A percentile compares a stretch with the other conserved stretches of the same genome.
These are phyloP conservation scores for Microctenopoma steveboyesi DNA, from an alignment of 2,797 vertebrate species.

Conservation along the genomic window DNA sequence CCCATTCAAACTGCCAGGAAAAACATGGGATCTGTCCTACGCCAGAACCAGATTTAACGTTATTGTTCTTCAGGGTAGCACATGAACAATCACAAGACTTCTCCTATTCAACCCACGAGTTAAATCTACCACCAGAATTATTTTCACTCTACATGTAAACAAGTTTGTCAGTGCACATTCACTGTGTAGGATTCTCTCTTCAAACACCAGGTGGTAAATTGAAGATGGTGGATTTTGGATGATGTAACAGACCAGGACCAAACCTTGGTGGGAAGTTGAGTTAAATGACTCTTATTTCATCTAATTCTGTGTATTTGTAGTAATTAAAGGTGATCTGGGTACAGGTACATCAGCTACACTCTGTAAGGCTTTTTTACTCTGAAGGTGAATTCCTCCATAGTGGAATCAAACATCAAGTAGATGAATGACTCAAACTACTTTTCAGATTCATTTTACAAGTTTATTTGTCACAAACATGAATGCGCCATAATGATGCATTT, in stretches of 20 bases:
- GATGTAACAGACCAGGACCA: slow-evolving; percentile 49
- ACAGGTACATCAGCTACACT: slow-evolving; percentile 65
- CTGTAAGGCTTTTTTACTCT: slow-evolving; percentile 31
- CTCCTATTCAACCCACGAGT: slow-evolving; percentile 22
- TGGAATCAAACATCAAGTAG: slow-evolving; percentile 61
- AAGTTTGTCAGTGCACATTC: slow-evolving; percentile 74
- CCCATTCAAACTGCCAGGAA: slow-evolving; percentile 44
- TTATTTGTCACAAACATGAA: slow-evolving; percentile 81
- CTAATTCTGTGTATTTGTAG: slow-evolving; percentile 45
- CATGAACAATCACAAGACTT: slow-evolving; percentile 57
- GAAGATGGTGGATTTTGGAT: slow-evolving; percentile 54
- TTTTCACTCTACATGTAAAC: slow-evolving; percentile 75
- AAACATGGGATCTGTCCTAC: slow-evolving; percentile 32
- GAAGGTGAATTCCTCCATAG: slow-evolving; percentile 32
- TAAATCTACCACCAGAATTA: slow-evolving; percentile 61
- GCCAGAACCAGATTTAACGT: slow-evolving; percentile 36
- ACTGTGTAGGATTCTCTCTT: slow-evolving; percentile 57
- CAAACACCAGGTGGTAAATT: slow-evolving; percentile 67
- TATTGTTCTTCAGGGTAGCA: slow-evolving; percentile 49
- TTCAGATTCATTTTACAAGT: slow-evolving; percentile 74
- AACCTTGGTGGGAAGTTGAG: slow-evolving; percentile 34
- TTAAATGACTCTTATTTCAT: slow-evolving; percentile 27
- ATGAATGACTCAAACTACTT: slow-evolving; percentile 68
- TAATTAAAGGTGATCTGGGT: slow-evolving; percentile 51
- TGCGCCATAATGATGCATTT: slow-evolving; percentile 76